Evolutionary conservation across 2,113 vertebrate species (phyloP), one percentile per base, ranked within the genome.

Genomic region (Scalopus aquaticus): DNA sequence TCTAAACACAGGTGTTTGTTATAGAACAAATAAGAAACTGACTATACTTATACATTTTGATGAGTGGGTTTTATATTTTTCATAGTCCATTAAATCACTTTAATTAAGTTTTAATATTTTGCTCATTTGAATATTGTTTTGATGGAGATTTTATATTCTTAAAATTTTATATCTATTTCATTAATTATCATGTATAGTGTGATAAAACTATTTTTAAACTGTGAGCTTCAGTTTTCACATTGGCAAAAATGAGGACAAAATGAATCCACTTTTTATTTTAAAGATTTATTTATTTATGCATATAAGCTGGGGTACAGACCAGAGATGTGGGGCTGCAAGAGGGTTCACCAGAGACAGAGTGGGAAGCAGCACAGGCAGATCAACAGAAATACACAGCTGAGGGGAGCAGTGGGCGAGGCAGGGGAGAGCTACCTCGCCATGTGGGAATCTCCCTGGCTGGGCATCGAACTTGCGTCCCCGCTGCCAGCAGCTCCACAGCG

Each of bases 131-230:
- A 42, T 74, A 91, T 73, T 67, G 6, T 78, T 88, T 83, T 73
- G 22, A 84, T 56, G 20, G 42, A 16, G 4, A n/a, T 80, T 87
- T 67, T 62, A 62, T 60, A 51, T 80, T 51, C 54, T 84, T 39
- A 35, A 89, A 76, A 51, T 94, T 86, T 96, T 39, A 76, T 54
- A 51, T 62, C 77, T 84, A 32, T 92, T 92, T 91, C 4, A 60
- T 86, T 96, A 22, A 84, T 72, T 92, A 62, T 80, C 11, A 62
- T 54, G 78, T 35, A 4, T 44, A 85, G 54, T 85, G 73, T 49
- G 56, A 90, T 49, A 39, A 90, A 32, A 0, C 62, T 0, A 54
- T 79, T 72, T 88, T 82, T 77, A 69, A 95, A 95, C 10, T 72
- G 0, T 0, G 56, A 65, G 8, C 22, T 28, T 95, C 67, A 49